Evolutionary conservation across 2,113 vertebrate genomes (phyloP), one percentile per base, ranked within the genome.

Genomic region (Cygnus atratus): DNA sequence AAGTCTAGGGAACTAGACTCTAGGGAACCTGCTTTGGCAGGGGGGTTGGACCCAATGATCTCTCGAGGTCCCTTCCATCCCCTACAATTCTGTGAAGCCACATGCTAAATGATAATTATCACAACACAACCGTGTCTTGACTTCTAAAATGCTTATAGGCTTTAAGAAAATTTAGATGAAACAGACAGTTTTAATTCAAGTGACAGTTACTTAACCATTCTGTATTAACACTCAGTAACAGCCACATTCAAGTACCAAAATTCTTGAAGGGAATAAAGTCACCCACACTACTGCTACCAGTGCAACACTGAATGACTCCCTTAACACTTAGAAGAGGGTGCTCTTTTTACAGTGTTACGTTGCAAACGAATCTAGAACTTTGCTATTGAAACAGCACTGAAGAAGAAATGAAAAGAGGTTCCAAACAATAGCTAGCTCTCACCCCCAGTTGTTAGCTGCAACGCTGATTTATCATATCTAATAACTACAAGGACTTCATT

Each of bases 61-160:
- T 46, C 46, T 46, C 20, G 46, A 46, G 46, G 46, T 46, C 46
- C 20, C 19, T 46, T 46, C 46, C 46, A 46, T 21, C 46, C 46
- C 46, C 46, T 46, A 46, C 10, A 46, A 21, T 46, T 46, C 46
- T 46, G 20, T 21, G 6, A 83, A 87, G 52, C 46, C 46, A 10
- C 29, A 81, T 81, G 20, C 48, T n/a, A n/a, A n/a, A n/a, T n/a
- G n/a, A 0, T 19, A 76, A 48, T 61, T 41, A 54, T 13, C 50
- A 31, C 26, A 74, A 24, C 57, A 63, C 3, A 28, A 48, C 46
- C 10, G 46, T 22, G 17, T 22, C 44, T 73, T 80, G 4, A 13
- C 43, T 83, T 55, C 31, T 55, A 0, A 74, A 52, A 8, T 29
- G 10, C 0, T 91, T n/a, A 55, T 33, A 46, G 2, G 6, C 22